phyloP scores from a whole-genome alignment of 2,888 invertebrate genomes.

The Chrysodeixis includens region DNA sequence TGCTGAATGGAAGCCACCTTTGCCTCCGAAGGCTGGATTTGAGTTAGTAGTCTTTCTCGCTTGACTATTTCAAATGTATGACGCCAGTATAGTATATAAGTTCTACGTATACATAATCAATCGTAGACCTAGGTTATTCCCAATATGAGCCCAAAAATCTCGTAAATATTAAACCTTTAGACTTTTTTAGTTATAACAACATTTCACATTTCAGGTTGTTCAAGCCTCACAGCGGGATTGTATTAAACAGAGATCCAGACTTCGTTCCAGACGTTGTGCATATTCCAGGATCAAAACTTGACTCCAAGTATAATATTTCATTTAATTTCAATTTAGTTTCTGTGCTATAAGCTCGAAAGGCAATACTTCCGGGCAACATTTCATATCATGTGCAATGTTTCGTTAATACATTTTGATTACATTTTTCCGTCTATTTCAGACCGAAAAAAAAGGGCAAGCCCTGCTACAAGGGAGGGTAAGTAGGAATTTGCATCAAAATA shows the following conservation, averaged over 20 bases:
- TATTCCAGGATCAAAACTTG: conserved; percentile 63
- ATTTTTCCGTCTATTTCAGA: conserved; percentile 44
- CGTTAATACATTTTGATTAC: not conserved
- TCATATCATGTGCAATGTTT: not conserved
- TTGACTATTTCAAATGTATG: too few species aligned
- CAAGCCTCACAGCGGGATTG: conserved; percentile 82
- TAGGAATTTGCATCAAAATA: too few species aligned
- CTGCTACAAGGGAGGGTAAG: conserved; percentile 76
- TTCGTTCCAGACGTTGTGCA: conserved; percentile 76
- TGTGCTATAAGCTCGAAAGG: too few species aligned
- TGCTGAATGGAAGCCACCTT: conserved; percentile 70
- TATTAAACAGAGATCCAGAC: conserved; percentile 74
- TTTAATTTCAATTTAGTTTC: too few species aligned
- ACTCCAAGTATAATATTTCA: conserved; percentile 10
- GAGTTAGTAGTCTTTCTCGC: conserved; percentile 66
- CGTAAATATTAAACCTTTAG: too few species aligned
- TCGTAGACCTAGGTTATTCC: too few species aligned
- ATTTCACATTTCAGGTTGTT: conserved; percentile 72
- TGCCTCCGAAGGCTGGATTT: conserved; percentile 78
- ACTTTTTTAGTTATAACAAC: too few species aligned
- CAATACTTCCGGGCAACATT: too few species aligned
- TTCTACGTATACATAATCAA: too few species aligned
- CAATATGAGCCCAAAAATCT: too few species aligned
- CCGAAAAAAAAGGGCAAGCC: conserved; percentile 54
- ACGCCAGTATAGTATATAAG: too few species aligned